phyloP scores from a whole-genome alignment of 1,140 invertebrate species.

The Kradibia gibbosae region DNA sequence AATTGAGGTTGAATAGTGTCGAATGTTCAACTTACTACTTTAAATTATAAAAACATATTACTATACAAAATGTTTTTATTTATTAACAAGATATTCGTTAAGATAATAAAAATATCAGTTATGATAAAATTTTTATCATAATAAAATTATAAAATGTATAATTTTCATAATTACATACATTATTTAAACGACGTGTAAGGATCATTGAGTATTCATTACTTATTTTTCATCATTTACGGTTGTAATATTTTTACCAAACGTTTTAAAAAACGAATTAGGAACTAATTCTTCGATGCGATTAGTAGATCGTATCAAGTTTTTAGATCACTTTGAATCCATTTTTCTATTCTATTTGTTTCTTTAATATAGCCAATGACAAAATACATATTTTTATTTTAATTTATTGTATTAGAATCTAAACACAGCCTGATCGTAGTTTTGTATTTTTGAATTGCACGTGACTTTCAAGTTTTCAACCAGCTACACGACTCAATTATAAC shows the following conservation, averaged over 20 bases:
- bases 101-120: conserved; percentile 22
- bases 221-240: conserved; percentile 13
- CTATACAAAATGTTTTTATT: conserved; percentile 1
- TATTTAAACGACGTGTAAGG: not conserved
- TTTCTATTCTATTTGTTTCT: not conserved
- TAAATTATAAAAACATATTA: not conserved
- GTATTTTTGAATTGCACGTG: conserved; percentile 13
- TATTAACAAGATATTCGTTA: conserved; percentile 19
- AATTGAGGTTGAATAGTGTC: not conserved
- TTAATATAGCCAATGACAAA: conserved; percentile 1
- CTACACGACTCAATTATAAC: conserved; percentile 26
- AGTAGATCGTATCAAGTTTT: conserved; percentile 2
- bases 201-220: conserved; percentile 10
- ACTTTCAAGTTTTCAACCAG: conserved; percentile 20
- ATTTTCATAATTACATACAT: conserved; percentile 16
- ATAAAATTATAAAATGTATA: conserved; percentile 28
- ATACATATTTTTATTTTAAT: not conserved
- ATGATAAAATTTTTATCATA: conserved; percentile 19
- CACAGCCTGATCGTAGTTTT: conserved; percentile 11
- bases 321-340: not conserved
- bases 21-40: conserved; percentile 4
- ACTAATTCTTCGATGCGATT: conserved; percentile 16
- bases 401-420: not conserved
- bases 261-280: conserved; percentile 26
- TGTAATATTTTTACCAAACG: conserved; percentile 4